Percentiles rank a stretch among this genome's conserved stretches.
Conservation (phyloP, 1,140 invertebrate species). For the Musca vetustissima region DNA sequence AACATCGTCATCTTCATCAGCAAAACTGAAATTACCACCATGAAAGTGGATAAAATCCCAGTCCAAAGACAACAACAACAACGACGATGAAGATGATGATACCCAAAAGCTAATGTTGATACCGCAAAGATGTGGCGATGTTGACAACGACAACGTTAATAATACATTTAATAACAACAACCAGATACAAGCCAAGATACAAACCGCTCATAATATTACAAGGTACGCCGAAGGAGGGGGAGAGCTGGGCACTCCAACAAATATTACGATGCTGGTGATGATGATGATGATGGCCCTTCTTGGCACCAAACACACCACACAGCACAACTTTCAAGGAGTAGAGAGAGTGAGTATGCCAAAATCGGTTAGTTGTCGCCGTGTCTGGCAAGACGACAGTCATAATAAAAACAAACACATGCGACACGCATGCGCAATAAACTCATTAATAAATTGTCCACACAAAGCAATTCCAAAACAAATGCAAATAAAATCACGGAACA, state of each 20-base stretch:
- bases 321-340: neutral
- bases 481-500: neutral
- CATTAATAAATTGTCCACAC: conserved; percentile 55
- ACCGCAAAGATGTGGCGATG: neutral
- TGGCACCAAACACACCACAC: neutral
- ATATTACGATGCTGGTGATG: too few species aligned
- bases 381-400: conserved; percentile 20
- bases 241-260: too few species aligned
- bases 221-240: too few species aligned
- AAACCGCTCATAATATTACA: neutral
- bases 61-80: too few species aligned
- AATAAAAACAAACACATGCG: conserved; percentile 25
- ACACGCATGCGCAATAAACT: conserved; percentile 51
- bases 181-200: conserved; percentile 5
- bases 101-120: conserved; percentile 7
- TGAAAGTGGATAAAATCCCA: too few species aligned
- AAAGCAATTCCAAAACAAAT: conserved; percentile 7
- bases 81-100: neutral
- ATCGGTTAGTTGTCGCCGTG: neutral
- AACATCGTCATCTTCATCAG: too few species aligned
- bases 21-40: too few species aligned
- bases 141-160: conserved; percentile 22
- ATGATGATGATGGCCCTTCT: too few species aligned
- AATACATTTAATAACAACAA: conserved; percentile 8
- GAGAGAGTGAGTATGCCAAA: conserved; percentile 4